phyloP scores from a whole-genome alignment of 2,113 vertebrate species.

The Oryzias curvinotus region DNA sequence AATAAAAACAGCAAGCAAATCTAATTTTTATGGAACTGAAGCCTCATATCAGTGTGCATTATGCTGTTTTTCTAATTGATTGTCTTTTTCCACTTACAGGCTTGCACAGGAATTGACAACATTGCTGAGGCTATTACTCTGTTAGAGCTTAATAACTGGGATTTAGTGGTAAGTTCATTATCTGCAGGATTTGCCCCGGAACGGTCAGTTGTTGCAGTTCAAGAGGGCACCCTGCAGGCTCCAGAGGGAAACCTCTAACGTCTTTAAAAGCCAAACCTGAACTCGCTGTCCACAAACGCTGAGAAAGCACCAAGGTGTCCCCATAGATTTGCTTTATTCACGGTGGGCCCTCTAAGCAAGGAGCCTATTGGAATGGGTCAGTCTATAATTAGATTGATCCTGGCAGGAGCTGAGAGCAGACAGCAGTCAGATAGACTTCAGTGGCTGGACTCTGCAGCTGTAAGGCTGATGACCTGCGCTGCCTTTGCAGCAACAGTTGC shows the following conservation, averaged over 20 bases:
- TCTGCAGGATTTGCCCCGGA: slow-evolving; percentile 28
- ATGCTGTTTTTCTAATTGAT: slow-evolving; percentile 23
- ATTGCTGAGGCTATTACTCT: slow-evolving; percentile 99
- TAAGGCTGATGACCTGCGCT: slow-evolving; percentile 76
- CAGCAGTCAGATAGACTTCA: slow-evolving; percentile 53
- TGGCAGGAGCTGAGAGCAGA: slow-evolving; percentile 69
- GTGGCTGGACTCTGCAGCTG: slow-evolving; percentile 60
- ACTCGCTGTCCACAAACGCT: background rate
- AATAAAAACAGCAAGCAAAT: background rate
- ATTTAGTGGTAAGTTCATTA: slow-evolving; percentile 95
- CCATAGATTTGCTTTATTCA: slow-evolving; percentile 29
- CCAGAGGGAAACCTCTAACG: slow-evolving; percentile 3
- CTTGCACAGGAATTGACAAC: slow-evolving; percentile 99
- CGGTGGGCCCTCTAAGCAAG: slow-evolving; percentile 40
- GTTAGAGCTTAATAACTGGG: slow-evolving; percentile 99
- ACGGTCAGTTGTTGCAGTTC: slow-evolving; percentile 25
- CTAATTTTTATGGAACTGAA: background rate
- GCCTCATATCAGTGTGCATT: background rate
- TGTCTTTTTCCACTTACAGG: slow-evolving; percentile 74
- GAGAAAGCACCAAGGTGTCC: slow-evolving; percentile 1
- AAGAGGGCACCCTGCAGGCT: slow-evolving; percentile 11
- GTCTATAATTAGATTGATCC: slow-evolving; percentile 70
- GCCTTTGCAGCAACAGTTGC: slow-evolving; percentile 52
- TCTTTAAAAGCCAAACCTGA: background rate
- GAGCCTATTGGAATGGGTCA: slow-evolving; percentile 34